Evolutionary conservation across 2,888 invertebrate genomes (phyloP).

Genomic region (Ochropleura plecta): DNA sequence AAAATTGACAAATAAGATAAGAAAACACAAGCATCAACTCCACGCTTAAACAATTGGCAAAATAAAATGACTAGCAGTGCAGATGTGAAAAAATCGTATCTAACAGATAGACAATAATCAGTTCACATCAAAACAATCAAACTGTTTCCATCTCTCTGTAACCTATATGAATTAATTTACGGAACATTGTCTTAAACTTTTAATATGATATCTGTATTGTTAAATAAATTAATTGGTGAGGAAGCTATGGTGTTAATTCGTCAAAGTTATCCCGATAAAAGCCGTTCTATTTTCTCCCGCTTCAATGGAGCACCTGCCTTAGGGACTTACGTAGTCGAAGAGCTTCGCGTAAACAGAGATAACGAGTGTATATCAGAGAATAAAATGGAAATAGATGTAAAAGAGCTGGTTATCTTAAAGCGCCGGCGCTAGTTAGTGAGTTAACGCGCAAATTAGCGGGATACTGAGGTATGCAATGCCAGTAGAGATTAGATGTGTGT

Average conservation of each 20-base stretch:
- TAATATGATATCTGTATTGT: neutral
- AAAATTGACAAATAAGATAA: neutral
- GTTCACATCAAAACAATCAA: neutral
- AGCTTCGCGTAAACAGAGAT: slow-evolving; percentile 45
- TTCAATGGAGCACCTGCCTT: slow-evolving; percentile 24
- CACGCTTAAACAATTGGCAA: neutral
- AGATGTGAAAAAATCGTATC: neutral
- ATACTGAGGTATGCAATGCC: slow-evolving; percentile 44
- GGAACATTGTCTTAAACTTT: neutral
- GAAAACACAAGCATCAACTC: too few species aligned
- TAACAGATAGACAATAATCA: neutral
- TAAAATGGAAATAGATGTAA: slow-evolving; percentile 58
- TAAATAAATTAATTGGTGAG: too few species aligned
- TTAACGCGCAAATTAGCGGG: slow-evolving; percentile 36
- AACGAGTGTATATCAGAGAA: slow-evolving; percentile 50
- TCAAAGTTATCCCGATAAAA: neutral
- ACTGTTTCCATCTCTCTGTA: neutral
- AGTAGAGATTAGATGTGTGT: slow-evolving; percentile 47
- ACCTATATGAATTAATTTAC: neutral
- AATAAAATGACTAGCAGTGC: neutral
- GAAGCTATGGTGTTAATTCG: neutral
- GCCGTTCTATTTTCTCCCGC: neutral
- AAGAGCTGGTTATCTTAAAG: slow-evolving; percentile 54
- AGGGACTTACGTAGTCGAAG: slow-evolving; percentile 46
- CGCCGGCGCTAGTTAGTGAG: slow-evolving; percentile 27